phyloP scores from a whole-genome alignment of 2,888 invertebrate species.

The Limenitis camilla region DNA sequence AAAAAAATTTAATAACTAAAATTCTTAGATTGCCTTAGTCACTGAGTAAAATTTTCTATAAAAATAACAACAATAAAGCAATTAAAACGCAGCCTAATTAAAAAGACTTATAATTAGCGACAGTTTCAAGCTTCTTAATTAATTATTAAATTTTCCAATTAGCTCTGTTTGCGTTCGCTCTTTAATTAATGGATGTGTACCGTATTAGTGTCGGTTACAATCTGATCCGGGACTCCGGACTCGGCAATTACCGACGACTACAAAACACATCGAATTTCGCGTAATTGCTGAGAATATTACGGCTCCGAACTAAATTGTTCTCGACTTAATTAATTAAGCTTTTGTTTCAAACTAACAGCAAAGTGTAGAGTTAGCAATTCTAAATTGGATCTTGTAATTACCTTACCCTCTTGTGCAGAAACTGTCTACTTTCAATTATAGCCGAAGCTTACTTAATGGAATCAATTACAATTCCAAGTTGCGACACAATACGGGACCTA shows the following conservation, averaged over 20 bases:
- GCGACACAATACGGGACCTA: constrained; percentile 46
- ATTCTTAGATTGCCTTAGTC: neutral
- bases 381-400: constrained; percentile 76
- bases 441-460: constrained; percentile 68
- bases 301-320: constrained; percentile 74
- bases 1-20: too few relatives aligned
- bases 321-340: constrained; percentile 75
- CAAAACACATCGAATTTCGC: constrained; percentile 71
- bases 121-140: constrained; percentile 41
- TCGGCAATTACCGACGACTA: constrained; percentile 66
- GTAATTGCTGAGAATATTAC: constrained; percentile 74
- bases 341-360: constrained; percentile 75
- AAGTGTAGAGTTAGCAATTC: constrained; percentile 75
- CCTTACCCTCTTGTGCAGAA: constrained; percentile 69
- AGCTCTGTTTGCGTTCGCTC: constrained; percentile 46
- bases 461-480: constrained; percentile 59
- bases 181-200: constrained; percentile 65
- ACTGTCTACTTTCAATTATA: constrained; percentile 73
- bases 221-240: constrained; percentile 64
- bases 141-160: constrained; percentile 70
- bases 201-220: constrained; percentile 66
- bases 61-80: constrained; percentile 18
- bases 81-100: constrained; percentile 18
- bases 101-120: constrained; percentile 21
- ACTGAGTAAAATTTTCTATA: constrained; percentile 6